Evolutionary conservation across 2,797 vertebrate genomes (phyloP).

Genomic region (Intellagama lesueurii): DNA sequence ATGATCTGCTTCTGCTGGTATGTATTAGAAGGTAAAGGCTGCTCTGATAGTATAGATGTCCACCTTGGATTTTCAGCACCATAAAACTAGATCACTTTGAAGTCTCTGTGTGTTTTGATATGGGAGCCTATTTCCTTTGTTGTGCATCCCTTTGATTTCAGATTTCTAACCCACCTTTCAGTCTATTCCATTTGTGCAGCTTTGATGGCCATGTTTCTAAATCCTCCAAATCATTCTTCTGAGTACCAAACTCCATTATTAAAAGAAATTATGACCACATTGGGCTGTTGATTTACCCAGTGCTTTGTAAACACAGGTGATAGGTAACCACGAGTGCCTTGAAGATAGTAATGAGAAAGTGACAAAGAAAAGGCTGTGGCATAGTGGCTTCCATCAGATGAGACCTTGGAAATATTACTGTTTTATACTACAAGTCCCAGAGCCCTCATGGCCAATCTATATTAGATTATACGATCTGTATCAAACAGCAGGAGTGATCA

Average conservation of each 20-base stretch:
- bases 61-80: background rate
- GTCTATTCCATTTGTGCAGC: background rate
- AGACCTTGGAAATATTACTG: too few species aligned
- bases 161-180: background rate
- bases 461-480: too few species aligned
- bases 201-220: conserved; percentile 58
- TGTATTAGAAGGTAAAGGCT: background rate
- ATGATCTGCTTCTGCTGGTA: background rate
- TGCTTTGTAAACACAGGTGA: conserved; percentile 67
- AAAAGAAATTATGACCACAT: conserved; percentile 34
- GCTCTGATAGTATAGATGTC: background rate
- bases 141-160: conserved; percentile 25
- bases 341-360: conserved; percentile 16
- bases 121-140: background rate
- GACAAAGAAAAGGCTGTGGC: background rate
- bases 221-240: conserved; percentile 49
- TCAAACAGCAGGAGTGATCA: too few species aligned
- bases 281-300: conserved; percentile 65
- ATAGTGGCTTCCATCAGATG: too few species aligned
- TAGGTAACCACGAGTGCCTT: conserved; percentile 36
- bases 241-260: conserved; percentile 42
- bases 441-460: too few species aligned
- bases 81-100: background rate
- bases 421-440: too few species aligned
- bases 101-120: background rate